These are phyloP conservation scores for Poecilobothrus nobilitatus DNA, from an alignment of 2,888 invertebrate genomes.

Conservation along the genomic window DNA sequence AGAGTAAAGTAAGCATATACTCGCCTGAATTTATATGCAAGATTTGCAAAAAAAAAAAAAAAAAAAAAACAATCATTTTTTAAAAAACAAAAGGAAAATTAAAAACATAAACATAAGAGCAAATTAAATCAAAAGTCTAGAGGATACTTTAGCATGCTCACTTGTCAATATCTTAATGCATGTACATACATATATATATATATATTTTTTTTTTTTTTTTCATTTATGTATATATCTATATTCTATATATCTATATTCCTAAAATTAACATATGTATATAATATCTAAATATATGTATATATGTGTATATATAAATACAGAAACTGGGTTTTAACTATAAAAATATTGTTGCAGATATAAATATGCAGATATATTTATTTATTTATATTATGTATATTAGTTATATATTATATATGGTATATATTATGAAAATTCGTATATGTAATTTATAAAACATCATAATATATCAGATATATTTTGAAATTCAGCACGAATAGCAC, in stretches of 20 bases:
- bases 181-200: neutral
- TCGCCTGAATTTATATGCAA: neutral
- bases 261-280: no score
- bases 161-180: neutral
- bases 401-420: neutral
- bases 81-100: neutral
- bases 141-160: constrained; percentile 3
- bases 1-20: neutral
- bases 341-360: no score
- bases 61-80: neutral
- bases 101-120: neutral
- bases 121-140: constrained; percentile 4
- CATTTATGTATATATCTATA: no score
- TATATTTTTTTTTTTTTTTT: no score
- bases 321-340: no score
- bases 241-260: no score
- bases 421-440: neutral
- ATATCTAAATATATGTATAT: no score
- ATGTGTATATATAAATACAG: no score
- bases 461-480: neutral
- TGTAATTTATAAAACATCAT: neutral
- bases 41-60: neutral
- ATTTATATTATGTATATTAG: neutral
- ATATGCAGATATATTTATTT: no score
- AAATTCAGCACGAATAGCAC: constrained; percentile 1